Percentiles rank a stretch among this genome's conserved stretches.
phyloP scores from a whole-genome alignment of 2,797 vertebrate species.

The Knipowitschia caucasica region DNA sequence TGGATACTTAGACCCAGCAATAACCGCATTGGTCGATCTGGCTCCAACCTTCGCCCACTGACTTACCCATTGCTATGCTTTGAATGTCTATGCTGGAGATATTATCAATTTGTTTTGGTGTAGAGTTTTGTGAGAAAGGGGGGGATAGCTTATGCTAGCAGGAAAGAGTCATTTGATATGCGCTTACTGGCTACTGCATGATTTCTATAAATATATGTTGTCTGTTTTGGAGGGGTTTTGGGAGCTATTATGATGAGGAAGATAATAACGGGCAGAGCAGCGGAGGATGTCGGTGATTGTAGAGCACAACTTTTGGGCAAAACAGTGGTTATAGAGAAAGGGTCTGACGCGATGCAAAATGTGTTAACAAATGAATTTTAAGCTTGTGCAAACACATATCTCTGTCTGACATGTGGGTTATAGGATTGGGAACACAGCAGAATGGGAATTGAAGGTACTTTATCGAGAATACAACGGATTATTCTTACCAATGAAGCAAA shows the following conservation, averaged over 20 bases:
- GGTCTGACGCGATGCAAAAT: slow-evolving; percentile 18
- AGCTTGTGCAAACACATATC: not conserved
- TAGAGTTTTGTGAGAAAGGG: slow-evolving; percentile 10
- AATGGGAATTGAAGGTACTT: not conserved
- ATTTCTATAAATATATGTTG: slow-evolving; percentile 46
- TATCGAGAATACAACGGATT: too few relatives aligned
- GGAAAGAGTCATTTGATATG: slow-evolving; percentile 40
- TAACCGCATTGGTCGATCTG: slow-evolving; percentile 54
- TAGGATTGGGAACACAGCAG: not conserved
- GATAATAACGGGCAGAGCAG: slow-evolving; percentile 41
- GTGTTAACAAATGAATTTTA: slow-evolving; percentile 17
- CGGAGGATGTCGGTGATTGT: slow-evolving; percentile 36
- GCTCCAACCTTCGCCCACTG: slow-evolving; percentile 48
- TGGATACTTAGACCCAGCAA: slow-evolving; percentile 53
- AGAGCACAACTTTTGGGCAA: slow-evolving; percentile 15
- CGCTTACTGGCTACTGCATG: slow-evolving; percentile 34
- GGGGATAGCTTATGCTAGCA: slow-evolving; percentile 25
- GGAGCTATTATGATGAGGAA: slow-evolving; percentile 39
- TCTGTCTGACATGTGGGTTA: not conserved
- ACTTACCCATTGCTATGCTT: slow-evolving; percentile 28
- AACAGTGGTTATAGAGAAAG: slow-evolving; percentile 31
- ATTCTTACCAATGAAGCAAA: slow-evolving; percentile 3
- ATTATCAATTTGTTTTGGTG: slow-evolving; percentile 25
- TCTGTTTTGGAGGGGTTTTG: slow-evolving; percentile 27
- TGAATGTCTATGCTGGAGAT: slow-evolving; percentile 16